Evolutionary conservation across 2,888 invertebrate genomes (phyloP).

Genomic region (Osedax frankpressi): DNA sequence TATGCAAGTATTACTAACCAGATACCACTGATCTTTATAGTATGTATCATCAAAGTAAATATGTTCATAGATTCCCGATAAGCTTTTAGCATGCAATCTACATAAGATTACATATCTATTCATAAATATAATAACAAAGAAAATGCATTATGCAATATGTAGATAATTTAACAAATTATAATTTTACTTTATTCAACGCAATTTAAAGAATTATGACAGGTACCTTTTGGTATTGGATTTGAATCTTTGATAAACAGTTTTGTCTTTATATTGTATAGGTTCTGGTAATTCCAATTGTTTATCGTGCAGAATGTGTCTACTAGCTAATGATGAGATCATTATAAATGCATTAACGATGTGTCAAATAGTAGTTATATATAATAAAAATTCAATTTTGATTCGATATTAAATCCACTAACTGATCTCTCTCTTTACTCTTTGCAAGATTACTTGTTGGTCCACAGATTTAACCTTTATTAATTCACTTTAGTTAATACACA

Average conservation of each 20-base stretch:
- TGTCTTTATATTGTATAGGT: slow-evolving; percentile 30
- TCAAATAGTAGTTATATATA: no score
- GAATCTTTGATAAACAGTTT: slow-evolving; percentile 31
- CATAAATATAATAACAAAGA: background rate
- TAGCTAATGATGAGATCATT: slow-evolving; percentile 32
- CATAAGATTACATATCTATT: no score
- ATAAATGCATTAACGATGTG: no score
- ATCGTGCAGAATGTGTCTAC: slow-evolving; percentile 32
- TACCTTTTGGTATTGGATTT: slow-evolving; percentile 3
- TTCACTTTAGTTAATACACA: background rate
- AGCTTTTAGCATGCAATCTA: background rate
- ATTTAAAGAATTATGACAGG: no score
- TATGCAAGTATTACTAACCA: no score
- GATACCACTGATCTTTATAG: slow-evolving; percentile 38
- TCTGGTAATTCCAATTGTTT: slow-evolving; percentile 34
- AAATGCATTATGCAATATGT: background rate
- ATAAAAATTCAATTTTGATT: no score
- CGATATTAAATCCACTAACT: no score
- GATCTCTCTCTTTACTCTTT: background rate
- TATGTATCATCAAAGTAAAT: slow-evolving; percentile 34
- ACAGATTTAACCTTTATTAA: background rate
- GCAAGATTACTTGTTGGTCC: background rate
- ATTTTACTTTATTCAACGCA: no score
- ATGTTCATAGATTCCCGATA: background rate
- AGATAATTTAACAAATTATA: no score